Base-by-base conservation (phyloP, 1,140 invertebrate genomes). In the Heliconius eleuchia region DNA sequence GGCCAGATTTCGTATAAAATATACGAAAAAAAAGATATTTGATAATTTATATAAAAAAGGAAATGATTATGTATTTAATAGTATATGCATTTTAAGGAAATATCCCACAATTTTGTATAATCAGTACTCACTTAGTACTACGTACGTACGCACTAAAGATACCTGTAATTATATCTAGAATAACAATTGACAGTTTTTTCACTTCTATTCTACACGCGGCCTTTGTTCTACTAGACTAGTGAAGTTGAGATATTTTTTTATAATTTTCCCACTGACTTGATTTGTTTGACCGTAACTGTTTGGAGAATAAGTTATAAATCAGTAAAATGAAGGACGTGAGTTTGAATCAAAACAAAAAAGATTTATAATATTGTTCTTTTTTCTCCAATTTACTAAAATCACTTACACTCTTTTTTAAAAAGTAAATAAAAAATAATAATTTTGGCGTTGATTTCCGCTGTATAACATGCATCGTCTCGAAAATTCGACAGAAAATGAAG, bases 221-320 rank as follows among this genome's bases (percentile, higher is more conserved):
- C 60, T 66, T 66, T 66, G 60, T 66, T 66, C 27, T 66, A 66
- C 60, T 23, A 57, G 19, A 57, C 19, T n/a, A 66, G 9, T 66
- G 60, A 30, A 30, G 23, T 27, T 66, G 27, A 66, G 13, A 66
- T 13, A 16, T 66, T 66, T 66, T 30, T 66, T 66, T 30, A 23
- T n/a, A 30, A 66, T 30, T 30, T 66, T 66, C 60, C 60, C 60
- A 66, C 60, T 66, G 13, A 13, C 9, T 23, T 23, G 55, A 60
- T 60, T 60, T 9, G n/a, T 60, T 30, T 66, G 60, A 27, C 11
- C 60, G 60, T 16, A 23, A 66, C 27, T 66, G 60, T 30, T n/a
- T 66, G 8, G 4, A 30, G 27, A 66, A 13, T 66, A 23, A 23
- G 27, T 66, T 23, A 57, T n/a, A n/a, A 42, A 42, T 9, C 9